These are phyloP conservation scores for Quadriops clusia DNA, from an alignment of 2,888 invertebrate species.

Conservation along the genomic window DNA sequence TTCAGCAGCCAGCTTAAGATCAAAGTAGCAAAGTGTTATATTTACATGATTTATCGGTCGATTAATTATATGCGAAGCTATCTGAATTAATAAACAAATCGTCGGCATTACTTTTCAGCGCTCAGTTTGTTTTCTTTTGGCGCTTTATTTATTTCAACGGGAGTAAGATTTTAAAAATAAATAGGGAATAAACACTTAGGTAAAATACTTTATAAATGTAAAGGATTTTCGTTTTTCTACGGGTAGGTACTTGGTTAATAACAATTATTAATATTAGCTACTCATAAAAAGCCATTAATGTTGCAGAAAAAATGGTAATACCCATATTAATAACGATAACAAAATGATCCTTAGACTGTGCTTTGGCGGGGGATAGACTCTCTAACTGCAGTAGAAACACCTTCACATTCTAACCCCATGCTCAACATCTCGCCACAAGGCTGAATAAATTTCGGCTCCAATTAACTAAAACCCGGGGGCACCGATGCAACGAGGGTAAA, in stretches of 20 bases:
- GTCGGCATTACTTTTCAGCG: constrained; percentile 11
- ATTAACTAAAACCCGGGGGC: constrained; percentile 31
- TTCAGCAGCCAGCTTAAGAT: constrained; percentile 10
- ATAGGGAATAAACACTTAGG: no score
- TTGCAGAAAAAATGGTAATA: no score
- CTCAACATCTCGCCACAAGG: constrained; percentile 25
- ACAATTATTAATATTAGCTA: no score
- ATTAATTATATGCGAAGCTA: constrained; percentile 8
- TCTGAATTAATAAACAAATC: constrained; percentile 8
- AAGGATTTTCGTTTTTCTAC: no score
- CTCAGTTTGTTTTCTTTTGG: constrained; percentile 11
- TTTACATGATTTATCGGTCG: constrained; percentile 9
- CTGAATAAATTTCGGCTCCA: constrained; percentile 31
- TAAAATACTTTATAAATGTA: no score
- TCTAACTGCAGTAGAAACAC: no score
- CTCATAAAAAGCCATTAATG: no score
- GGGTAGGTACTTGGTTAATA: no score
- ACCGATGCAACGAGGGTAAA: constrained; percentile 29
- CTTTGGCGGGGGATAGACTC: no score
- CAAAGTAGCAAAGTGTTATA: constrained; percentile 10
- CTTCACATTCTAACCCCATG: constrained; percentile 9
- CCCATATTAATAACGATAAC: no score
- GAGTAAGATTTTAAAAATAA: no score
- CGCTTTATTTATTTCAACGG: constrained; percentile 13
- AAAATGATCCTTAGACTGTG: no score